Evolutionary conservation across 2,797 vertebrate genomes (phyloP).

Genomic region (Sebastes dallii): DNA sequence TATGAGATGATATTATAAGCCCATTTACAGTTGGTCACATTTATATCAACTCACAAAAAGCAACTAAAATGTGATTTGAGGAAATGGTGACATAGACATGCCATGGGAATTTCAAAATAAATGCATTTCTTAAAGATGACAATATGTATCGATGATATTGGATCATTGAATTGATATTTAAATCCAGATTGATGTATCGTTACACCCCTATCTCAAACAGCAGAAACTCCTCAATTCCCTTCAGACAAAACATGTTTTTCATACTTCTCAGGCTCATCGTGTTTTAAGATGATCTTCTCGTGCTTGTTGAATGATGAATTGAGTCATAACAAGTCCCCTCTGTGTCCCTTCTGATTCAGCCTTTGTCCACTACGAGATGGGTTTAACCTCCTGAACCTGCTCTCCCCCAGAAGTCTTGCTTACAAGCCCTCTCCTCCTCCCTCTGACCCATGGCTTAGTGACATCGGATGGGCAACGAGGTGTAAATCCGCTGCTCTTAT

Average conservation of each 20-base stretch:
- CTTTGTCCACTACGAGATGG: conserved; percentile 64
- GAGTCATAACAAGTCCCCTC: conserved; percentile 25
- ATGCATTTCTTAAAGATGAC: no score
- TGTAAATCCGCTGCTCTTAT: conserved; percentile 70
- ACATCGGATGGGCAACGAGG: conserved; percentile 64
- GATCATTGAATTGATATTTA: no score
- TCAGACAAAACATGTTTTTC: neutral
- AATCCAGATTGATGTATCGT: no score
- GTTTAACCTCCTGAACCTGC: conserved; percentile 69
- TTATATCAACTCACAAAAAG: no score
- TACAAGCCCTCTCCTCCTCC: conserved; percentile 51
- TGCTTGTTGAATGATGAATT: conserved; percentile 22
- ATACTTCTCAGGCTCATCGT: neutral
- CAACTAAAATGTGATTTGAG: no score
- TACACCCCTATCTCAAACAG: no score
- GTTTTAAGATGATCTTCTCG: neutral
- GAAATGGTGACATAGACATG: no score
- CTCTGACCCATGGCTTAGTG: conserved; percentile 58
- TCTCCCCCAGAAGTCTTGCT: conserved; percentile 58
- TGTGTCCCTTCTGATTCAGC: conserved; percentile 46
- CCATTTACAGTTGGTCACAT: fast-evolving
- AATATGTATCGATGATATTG: no score
- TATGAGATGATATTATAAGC: no score
- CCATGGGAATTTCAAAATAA: no score
- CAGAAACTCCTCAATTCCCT: neutral